phyloP scores from a whole-genome alignment of 1,140 invertebrate genomes.

The Mactra quadrangularis region DNA sequence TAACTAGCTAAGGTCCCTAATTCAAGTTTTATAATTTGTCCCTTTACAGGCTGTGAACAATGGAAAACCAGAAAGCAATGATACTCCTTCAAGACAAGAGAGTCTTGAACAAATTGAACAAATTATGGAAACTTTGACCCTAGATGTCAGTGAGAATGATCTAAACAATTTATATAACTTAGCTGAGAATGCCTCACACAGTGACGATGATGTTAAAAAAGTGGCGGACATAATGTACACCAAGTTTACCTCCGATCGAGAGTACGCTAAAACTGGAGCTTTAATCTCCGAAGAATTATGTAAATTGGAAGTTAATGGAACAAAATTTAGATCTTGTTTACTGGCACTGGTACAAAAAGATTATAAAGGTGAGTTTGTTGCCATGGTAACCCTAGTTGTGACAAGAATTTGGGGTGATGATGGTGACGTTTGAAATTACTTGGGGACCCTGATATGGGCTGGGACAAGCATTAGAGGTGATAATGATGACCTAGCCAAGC shows the following conservation, averaged over 20 bases:
- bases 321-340: constrained; percentile 67
- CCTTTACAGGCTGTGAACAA: no score
- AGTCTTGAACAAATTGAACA: constrained; percentile 20
- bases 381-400: no score
- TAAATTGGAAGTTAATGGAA: constrained; percentile 62
- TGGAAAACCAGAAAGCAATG: no score
- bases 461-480: no score
- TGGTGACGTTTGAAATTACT: no score
- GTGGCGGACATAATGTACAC: constrained; percentile 59
- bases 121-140: constrained; percentile 9
- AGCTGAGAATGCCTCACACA: not conserved
- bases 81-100: not conserved
- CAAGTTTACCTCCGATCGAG: constrained; percentile 58
- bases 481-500: no score
- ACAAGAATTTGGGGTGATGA: no score
- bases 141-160: constrained; percentile 55
- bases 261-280: constrained; percentile 67
- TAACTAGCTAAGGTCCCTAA: no score
- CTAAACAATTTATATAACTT: constrained; percentile 59
- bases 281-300: constrained; percentile 67
- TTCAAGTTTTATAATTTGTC: no score
- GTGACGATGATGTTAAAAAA: constrained; percentile 43
- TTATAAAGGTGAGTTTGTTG: constrained; percentile 68
- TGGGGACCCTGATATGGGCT: no score
- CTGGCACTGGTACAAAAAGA: constrained; percentile 69